phyloP scores from a whole-genome alignment of 2,797 vertebrate species.

The Labroides dimidiatus region DNA sequence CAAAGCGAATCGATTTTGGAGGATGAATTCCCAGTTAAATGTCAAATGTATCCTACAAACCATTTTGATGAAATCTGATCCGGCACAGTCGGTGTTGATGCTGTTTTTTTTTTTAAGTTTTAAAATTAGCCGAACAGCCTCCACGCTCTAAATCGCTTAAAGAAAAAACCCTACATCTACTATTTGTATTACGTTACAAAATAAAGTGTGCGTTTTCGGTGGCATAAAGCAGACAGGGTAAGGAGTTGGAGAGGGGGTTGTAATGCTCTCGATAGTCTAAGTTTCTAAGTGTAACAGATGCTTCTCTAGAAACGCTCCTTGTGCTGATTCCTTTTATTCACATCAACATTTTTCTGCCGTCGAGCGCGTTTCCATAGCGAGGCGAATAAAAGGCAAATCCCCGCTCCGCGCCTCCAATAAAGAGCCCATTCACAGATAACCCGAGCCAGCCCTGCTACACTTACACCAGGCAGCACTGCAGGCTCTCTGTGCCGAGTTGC shows the following conservation, averaged over 20 bases:
- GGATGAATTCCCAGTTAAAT: slow-evolving; percentile 18
- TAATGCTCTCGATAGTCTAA: slow-evolving; percentile 94
- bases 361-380: slow-evolving; percentile 99
- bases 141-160: not conserved
- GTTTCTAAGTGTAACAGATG: slow-evolving; percentile 99
- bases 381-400: slow-evolving; percentile 98
- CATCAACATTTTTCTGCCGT: slow-evolving; percentile 94
- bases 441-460: slow-evolving; percentile 90
- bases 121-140: not conserved
- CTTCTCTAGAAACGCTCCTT: slow-evolving; percentile 94
- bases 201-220: slow-evolving; percentile 46
- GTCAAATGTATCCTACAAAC: not conserved
- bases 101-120: not conserved
- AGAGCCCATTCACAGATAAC: slow-evolving; percentile 93
- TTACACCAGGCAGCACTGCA: slow-evolving; percentile 84
- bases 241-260: slow-evolving; percentile 86
- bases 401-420: slow-evolving; percentile 93
- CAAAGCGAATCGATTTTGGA: slow-evolving; percentile 24
- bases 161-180: not conserved
- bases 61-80: not conserved
- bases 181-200: slow-evolving; percentile 18
- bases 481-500: slow-evolving; percentile 50
- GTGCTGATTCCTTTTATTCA: slow-evolving; percentile 95
- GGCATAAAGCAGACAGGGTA: slow-evolving; percentile 68
- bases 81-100: not conserved